Base-by-base conservation (phyloP, 2,797 vertebrate species). In the Smutsia temminckii region DNA sequence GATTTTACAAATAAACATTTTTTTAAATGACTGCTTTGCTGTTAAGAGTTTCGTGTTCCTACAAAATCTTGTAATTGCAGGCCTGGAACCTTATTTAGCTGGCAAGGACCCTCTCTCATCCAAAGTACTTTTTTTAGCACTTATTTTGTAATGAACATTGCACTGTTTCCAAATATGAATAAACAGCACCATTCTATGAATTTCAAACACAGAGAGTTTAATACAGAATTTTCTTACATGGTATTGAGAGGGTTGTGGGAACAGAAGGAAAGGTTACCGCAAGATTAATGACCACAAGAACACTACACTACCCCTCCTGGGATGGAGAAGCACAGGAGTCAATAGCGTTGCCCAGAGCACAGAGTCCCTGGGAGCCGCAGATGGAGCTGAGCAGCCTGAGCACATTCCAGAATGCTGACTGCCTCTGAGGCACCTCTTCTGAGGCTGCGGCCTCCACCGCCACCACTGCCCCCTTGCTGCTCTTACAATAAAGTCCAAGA, bases 11-110 rank as follows among this genome's bases (percentile, higher is more conserved):
- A 78, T 57, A 90, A 80, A 37, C 53, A 27, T 75, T 89, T 49
- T 78, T 89, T 85, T 14, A n/a, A 93, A 85, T 66, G 34, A 93
- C 21, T 78, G 49, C 21, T 95, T 92, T 77, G 34, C 87, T 88
- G 17, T 61, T n/a, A 79, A 69, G 23, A 87, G 42, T 88, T 75
- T 57, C 6, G 2, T 49, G 32, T 79, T 66, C 46, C 51, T 87
- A 75, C 18, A 46, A 55, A 89, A n/a, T 49, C 68, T 94, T 85
- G 1, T 25, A 32, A 63, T 79, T 92, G 29, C 37, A 96, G 68
- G 29, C 9, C 46, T 40, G 32, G 25, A 83, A n/a, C 55, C 42
- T 9, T 85, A 61, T 81, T 71, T 83, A 72, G 51, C 51, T 78
- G 69, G 42, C 25, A 68, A 93, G 46, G 21, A 49, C 37, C 5